phyloP scores from a whole-genome alignment of 2,888 invertebrate genomes.

The Andrena camellia region DNA sequence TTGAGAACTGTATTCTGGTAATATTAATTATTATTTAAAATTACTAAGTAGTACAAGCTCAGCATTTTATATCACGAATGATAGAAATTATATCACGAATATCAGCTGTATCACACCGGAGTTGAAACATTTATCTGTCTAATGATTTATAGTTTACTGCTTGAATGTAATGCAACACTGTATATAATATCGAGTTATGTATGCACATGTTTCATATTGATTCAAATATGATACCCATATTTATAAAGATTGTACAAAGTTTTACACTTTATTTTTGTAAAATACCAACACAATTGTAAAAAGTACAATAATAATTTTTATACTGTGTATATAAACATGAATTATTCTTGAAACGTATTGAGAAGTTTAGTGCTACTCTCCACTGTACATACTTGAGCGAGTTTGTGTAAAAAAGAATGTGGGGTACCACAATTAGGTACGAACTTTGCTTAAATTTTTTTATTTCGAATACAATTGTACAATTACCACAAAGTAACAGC shows the following conservation, averaged over 20 bases:
- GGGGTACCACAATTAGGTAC: background rate
- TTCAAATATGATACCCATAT: constrained; percentile 33
- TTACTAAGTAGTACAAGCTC: constrained; percentile 38
- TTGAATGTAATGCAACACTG: constrained; percentile 32
- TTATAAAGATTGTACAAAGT: constrained; percentile 51
- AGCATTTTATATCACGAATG: constrained; percentile 35
- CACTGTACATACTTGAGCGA: background rate
- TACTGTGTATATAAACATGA: constrained; percentile 56
- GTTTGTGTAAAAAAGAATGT: constrained; percentile 15
- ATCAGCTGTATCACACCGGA: background rate
- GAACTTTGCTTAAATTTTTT: background rate
- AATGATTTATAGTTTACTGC: constrained; percentile 29
- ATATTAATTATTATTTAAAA: constrained; percentile 51
- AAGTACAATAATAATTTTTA: constrained; percentile 57
- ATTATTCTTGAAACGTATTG: constrained; percentile 45
- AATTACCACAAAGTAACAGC: background rate
- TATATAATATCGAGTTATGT: constrained; percentile 30
- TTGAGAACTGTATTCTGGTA: constrained; percentile 26
- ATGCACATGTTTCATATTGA: constrained; percentile 34
- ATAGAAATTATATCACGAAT: constrained; percentile 11
- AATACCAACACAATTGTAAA: constrained; percentile 47
- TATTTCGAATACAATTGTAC: constrained; percentile 20
- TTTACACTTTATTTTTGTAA: constrained; percentile 53
- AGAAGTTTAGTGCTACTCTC: constrained; percentile 17
- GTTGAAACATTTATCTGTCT: constrained; percentile 27